phyloP scores from a whole-genome alignment of 2,113 vertebrate genomes.

The Myrmecophaga tridactyla region DNA sequence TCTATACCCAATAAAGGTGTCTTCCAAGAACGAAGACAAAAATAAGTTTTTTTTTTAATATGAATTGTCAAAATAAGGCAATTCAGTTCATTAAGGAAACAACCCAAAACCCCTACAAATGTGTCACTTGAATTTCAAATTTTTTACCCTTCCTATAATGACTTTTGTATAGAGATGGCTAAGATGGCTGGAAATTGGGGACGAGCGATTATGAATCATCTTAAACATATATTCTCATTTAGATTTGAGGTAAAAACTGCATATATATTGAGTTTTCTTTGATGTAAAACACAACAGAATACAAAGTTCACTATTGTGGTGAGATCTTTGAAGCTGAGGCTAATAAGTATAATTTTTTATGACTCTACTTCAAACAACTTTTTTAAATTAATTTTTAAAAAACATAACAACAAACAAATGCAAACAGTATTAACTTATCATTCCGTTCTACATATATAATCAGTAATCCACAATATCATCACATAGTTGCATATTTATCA shows the following conservation, averaged over 20 bases:
- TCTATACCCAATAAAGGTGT: neutral
- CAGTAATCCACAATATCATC: no score
- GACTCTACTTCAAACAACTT: neutral
- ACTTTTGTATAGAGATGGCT: neutral
- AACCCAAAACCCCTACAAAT: neutral
- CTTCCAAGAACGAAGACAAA: neutral
- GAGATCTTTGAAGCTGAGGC: neutral
- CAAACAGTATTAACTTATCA: no score
- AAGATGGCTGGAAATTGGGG: neutral
- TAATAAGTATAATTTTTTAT: neutral
- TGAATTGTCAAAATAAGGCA: neutral
- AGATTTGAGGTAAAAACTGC: neutral
- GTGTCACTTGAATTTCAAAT: neutral
- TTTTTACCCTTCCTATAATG: neutral
- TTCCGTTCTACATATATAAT: no score
- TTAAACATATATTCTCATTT: neutral
- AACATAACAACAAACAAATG: no score
- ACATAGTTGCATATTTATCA: no score
- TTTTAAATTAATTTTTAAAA: no score
- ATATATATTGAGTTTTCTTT: neutral
- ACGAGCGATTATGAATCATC: neutral
- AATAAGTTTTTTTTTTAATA: no score
- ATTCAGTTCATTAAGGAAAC: neutral
- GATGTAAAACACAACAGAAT: neutral
- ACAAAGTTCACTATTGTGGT: neutral